Conservation (phyloP, 2,888 invertebrate species). For the Polyploca ridens region DNA sequence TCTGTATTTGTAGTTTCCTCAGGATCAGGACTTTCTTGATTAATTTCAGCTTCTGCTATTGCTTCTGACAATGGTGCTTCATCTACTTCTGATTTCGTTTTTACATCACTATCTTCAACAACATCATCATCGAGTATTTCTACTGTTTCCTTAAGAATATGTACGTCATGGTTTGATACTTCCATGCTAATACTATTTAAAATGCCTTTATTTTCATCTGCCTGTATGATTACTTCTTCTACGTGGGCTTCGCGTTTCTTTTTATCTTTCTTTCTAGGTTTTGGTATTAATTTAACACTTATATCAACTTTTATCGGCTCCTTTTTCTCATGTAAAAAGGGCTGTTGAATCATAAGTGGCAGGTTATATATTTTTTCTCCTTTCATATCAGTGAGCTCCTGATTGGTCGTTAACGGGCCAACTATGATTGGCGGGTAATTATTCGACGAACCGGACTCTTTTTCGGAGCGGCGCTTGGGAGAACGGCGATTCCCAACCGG, state of each 20-base stretch:
- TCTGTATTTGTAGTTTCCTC: not conserved
- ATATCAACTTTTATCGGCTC: constrained; percentile 91
- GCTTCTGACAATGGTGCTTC: not conserved
- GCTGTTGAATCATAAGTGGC: constrained; percentile 83
- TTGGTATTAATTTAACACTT: constrained; percentile 90
- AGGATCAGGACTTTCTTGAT: not conserved
- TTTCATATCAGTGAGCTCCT: constrained; percentile 74
- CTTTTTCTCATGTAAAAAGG: constrained; percentile 86
- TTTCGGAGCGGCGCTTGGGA: constrained; percentile 79
- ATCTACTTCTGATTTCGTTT: constrained; percentile 28
- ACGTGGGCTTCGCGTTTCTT: constrained; percentile 63
- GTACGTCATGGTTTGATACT: constrained; percentile 67
- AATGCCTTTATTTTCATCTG: constrained; percentile 63
- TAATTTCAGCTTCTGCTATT: not conserved
- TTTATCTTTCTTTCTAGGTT: constrained; percentile 77
- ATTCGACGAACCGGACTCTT: constrained; percentile 85
- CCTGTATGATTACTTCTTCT: constrained; percentile 54
- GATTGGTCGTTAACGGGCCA: constrained; percentile 80
- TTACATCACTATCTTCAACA: constrained; percentile 31
- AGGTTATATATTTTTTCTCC: constrained; percentile 78
- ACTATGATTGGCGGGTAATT: constrained; percentile 75
- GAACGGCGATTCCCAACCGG: constrained; percentile 64
- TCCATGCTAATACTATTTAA: constrained; percentile 77
- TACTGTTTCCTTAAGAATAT: constrained; percentile 65
- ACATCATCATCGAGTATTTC: constrained; percentile 52